Evolutionary conservation across 2,888 invertebrate species (phyloP).

Genomic region (Thymelicus sylvestris): DNA sequence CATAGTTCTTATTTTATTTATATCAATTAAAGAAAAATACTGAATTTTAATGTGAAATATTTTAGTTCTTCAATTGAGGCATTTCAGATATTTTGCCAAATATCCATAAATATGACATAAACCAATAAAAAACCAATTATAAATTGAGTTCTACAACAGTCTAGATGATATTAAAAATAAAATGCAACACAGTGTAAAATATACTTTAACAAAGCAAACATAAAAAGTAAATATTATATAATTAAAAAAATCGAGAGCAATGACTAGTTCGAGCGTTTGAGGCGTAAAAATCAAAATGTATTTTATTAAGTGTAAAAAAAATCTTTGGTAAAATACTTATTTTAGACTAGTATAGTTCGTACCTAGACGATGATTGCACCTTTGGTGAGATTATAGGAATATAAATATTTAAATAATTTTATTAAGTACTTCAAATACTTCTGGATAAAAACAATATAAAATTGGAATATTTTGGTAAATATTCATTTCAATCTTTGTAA

Average conservation of each 20-base stretch:
- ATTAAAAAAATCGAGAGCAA: conserved; percentile 46
- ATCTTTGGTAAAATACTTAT: conserved; percentile 47
- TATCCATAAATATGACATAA: neutral
- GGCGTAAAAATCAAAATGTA: conserved; percentile 41
- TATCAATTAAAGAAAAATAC: too few species aligned
- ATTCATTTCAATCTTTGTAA: neutral
- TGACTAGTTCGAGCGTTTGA: conserved; percentile 75
- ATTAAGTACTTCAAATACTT: conserved; percentile 49
- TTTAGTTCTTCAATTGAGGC: too few species aligned
- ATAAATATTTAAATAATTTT: conserved; percentile 25
- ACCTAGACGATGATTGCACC: conserved; percentile 40
- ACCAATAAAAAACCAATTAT: conserved; percentile 19
- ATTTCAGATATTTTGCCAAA: too few species aligned
- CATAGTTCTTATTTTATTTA: conserved; percentile 1
- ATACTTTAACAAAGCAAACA: conserved; percentile 9
- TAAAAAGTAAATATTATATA: conserved; percentile 37
- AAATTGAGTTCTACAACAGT: neutral
- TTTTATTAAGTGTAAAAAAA: conserved; percentile 22
- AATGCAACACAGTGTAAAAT: conserved; percentile 6
- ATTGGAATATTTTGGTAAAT: neutral
- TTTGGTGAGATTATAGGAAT: conserved; percentile 38
- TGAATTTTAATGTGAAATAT: too few species aligned
- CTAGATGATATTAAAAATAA: neutral
- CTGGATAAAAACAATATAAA: neutral
- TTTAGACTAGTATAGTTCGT: conserved; percentile 41